Conservation (phyloP, 2,797 vertebrate genomes). For the Trematocara caparti region DNA sequence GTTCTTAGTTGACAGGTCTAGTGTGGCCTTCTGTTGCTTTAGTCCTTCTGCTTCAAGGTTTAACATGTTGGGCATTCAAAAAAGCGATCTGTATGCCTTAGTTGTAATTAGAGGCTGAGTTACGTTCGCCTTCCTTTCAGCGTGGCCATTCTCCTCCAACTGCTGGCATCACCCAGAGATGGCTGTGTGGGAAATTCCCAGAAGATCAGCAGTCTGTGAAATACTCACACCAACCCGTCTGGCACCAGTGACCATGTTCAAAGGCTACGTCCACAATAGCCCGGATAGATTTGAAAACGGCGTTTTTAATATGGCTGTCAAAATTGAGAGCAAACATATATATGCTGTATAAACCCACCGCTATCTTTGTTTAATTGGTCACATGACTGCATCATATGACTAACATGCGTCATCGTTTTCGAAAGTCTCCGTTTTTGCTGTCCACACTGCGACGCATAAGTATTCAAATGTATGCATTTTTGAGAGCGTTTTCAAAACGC, state of each 20-base stretch:
- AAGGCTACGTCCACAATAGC: rapidly evolving
- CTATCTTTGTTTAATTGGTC: not conserved
- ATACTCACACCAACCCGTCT: rapidly evolving
- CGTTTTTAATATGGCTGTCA: not conserved
- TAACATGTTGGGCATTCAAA: not conserved
- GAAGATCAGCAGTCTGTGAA: not conserved
- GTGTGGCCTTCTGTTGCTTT: not conserved
- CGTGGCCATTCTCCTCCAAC: rapidly evolving
- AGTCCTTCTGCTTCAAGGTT: not conserved
- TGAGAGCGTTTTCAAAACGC: not conserved
- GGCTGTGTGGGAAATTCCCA: not conserved
- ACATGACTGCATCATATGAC: not conserved
- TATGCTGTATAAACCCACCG: not conserved
- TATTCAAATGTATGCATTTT: not conserved
- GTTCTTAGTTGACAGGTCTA: not conserved
- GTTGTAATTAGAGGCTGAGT: not conserved
- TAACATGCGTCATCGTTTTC: not conserved
- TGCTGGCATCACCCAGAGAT: not conserved
- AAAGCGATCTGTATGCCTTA: not conserved
- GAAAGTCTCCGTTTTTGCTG: not conserved
- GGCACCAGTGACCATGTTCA: not conserved
- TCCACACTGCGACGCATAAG: not conserved
- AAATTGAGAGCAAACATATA: not conserved
- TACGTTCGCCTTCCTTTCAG: not conserved
- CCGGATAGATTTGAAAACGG: not conserved